Base-by-base conservation (phyloP, 2,113 vertebrate species). In the Scalopus aquaticus region DNA sequence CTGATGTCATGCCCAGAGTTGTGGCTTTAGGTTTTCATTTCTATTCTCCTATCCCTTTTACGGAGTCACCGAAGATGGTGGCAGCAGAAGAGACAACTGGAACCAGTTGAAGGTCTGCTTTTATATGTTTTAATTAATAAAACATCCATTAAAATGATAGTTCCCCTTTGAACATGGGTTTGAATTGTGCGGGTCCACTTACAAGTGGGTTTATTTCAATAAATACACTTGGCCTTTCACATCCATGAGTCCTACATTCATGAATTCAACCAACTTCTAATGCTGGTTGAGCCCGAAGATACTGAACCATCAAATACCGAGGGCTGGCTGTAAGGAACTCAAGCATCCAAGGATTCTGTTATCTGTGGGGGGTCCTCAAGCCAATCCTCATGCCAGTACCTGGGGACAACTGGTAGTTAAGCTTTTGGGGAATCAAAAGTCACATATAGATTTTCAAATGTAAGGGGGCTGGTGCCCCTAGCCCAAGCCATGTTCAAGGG, bases 1-100 rank as follows among this genome's bases (percentile, higher is more conserved):
- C 37, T 7, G 4, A 35, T 0, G 0, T 37, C 72, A 24, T 0
- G 11, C 0, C 1, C 20, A 72, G 20, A 58, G 46, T 35, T 10
- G 22, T 73, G 32, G 56, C 58, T 44, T 60, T 46, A 8, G 35
- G 67, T 22, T 73, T 26, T 22, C 9, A 49, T 35, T 51, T 90
- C 74, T 12, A 60, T 28, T 46, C 49, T 56, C 30, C n/a, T 70
- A 51, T 65, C 70, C 56, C 16, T 90, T 86, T 69, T 74, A n/a
- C 46, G 72, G 42, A 87, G 35, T 62, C 85, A 54, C 67, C 64
- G 7, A 65, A 67, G 46, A 9, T 17, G 69, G 26, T 46, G 78
- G 51, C 19, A 65, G 28, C 39, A 58, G 56, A 26, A 22, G 30
- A 58, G 42, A 80, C 32, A 64, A 26, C 1, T 16, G 28, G 24